Evolutionary conservation across 2,888 invertebrate species (phyloP).

Genomic region (Hybos culiciformis): DNA sequence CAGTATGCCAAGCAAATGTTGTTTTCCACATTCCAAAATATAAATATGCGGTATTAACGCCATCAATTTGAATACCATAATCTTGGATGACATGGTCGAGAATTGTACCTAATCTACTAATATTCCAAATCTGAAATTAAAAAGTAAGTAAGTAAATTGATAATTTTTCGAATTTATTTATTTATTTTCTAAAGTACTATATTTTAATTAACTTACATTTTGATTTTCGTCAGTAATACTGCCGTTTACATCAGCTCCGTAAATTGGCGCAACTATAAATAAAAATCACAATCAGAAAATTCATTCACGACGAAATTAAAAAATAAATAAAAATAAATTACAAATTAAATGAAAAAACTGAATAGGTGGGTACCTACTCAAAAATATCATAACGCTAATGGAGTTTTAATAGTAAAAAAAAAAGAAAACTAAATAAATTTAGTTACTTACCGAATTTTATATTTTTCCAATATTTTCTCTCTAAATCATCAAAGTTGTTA

Average conservation of each 20-base stretch:
- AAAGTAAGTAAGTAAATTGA: too few relatives aligned
- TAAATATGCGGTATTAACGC: conserved; percentile 96
- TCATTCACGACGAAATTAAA: too few relatives aligned
- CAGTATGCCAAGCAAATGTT: conserved; percentile 99
- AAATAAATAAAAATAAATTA: too few relatives aligned
- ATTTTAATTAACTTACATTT: conserved; percentile 39
- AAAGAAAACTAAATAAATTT: too few relatives aligned
- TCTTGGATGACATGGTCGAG: conserved; percentile 88
- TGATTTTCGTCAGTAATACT: conserved; percentile 83
- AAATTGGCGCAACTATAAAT: conserved; percentile 93
- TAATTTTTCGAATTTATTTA: neutral
- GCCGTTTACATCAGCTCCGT: conserved; percentile 97
- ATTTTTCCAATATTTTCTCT: too few relatives aligned
- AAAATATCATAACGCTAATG: too few relatives aligned
- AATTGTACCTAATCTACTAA: conserved; percentile 83
- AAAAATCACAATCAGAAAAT: too few relatives aligned
- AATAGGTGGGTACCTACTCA: too few relatives aligned
- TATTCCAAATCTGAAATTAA: conserved; percentile 63
- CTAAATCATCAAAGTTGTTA: too few relatives aligned
- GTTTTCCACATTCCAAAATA: conserved; percentile 99
- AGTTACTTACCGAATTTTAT: too few relatives aligned
- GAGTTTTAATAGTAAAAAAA: too few relatives aligned
- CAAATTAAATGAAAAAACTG: too few relatives aligned
- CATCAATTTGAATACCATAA: conserved; percentile 90
- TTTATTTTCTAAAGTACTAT: neutral